These are phyloP conservation scores for Cotesia chilonis DNA, from an alignment of 1,140 invertebrate genomes.

Conservation along the genomic window DNA sequence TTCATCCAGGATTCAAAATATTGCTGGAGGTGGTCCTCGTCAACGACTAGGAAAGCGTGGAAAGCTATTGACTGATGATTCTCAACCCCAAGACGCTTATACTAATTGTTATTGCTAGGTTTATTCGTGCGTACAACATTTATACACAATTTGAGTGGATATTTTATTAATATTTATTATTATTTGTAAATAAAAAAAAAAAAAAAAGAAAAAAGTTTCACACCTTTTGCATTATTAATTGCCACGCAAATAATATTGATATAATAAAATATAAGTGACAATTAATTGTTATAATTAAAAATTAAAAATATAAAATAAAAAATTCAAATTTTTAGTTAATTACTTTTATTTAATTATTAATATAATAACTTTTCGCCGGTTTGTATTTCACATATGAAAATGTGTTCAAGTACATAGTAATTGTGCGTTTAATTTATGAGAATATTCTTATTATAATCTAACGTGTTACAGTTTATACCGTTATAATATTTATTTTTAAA, in stretches of 20 bases:
- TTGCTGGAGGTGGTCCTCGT: constrained; percentile 44
- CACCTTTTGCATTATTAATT: neutral
- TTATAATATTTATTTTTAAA: neutral
- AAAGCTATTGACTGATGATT: constrained; percentile 51
- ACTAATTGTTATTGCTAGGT: constrained; percentile 55
- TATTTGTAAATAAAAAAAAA: constrained; percentile 47
- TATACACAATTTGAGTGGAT: constrained; percentile 11
- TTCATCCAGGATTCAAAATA: constrained; percentile 35
- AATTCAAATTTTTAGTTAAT: constrained; percentile 34
- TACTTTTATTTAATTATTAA: constrained; percentile 30
- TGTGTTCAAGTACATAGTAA: constrained; percentile 40
- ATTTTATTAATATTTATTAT: constrained; percentile 15
- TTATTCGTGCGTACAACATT: constrained; percentile 30
- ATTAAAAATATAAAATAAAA: neutral
- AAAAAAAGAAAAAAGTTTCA: constrained; percentile 30
- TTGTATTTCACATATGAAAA: constrained; percentile 31
- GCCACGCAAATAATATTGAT: too few species aligned
- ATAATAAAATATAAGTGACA: too few species aligned
- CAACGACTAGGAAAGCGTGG: constrained; percentile 54
- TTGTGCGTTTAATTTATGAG: constrained; percentile 31
- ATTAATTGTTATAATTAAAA: neutral
- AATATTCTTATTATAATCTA: constrained; percentile 1
- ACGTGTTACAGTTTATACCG: constrained; percentile 10
- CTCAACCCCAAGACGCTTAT: constrained; percentile 41
- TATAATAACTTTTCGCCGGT: constrained; percentile 21